These are phyloP conservation scores for Chaetophractus vellerosus DNA, from an alignment of 2,797 vertebrate genomes.

Conservation along the genomic window DNA sequence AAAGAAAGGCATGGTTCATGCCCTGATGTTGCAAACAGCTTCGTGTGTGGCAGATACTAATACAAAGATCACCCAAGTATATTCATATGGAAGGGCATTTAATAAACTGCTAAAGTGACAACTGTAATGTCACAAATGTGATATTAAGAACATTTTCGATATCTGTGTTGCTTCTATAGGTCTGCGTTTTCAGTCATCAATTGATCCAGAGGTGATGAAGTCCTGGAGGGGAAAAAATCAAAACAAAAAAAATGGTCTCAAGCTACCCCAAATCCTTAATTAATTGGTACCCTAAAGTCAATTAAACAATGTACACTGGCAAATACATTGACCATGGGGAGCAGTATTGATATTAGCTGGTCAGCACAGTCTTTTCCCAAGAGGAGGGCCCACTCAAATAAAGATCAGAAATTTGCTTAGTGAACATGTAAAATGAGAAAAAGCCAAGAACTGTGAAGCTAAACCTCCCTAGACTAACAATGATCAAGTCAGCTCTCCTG, in stretches of 20 bases:
- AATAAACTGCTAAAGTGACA: background rate
- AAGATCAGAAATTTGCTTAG: slow-evolving; percentile 56
- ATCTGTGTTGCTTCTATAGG: background rate
- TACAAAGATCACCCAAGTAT: background rate
- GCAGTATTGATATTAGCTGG: slow-evolving; percentile 54
- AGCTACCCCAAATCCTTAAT: slow-evolving; percentile 50
- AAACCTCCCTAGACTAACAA: background rate
- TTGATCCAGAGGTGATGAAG: slow-evolving; percentile 56
- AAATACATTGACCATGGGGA: slow-evolving; percentile 66
- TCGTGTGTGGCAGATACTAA: background rate
- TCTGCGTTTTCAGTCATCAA: slow-evolving; percentile 14
- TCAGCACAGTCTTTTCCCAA: slow-evolving; percentile 72
- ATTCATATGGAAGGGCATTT: background rate
- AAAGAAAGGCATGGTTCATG: background rate
- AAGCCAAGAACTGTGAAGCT: background rate
- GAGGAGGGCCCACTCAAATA: slow-evolving; percentile 68
- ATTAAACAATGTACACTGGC: slow-evolving; percentile 75
- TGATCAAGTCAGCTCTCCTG: background rate
- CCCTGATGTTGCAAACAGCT: background rate
- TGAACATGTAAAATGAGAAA: slow-evolving; percentile 56
- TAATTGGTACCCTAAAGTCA: slow-evolving; percentile 74
- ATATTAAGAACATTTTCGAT: background rate
- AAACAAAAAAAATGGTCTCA: background rate
- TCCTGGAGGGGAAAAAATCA: background rate
- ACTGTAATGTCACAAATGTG: background rate